A percentile compares a stretch with the other conserved stretches of the same genome.
Evolutionary conservation across 2,113 vertebrate genomes (phyloP).

Genomic region (Sphaerodactylus townsendi): DNA sequence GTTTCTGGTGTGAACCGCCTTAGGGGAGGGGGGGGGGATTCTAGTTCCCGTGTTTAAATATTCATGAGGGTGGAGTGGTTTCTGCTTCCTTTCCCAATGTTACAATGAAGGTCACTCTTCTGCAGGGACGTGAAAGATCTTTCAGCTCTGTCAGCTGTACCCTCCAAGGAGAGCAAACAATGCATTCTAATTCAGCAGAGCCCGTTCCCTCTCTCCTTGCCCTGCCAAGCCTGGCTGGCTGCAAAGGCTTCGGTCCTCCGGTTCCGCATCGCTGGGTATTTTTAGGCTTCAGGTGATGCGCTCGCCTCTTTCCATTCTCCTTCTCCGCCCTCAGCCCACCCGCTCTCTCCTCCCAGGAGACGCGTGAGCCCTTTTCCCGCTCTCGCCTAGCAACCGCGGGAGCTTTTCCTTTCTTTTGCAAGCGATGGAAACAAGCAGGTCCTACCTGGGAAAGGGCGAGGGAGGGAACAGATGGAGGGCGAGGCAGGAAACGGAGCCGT

Average conservation of each 20-base stretch:
- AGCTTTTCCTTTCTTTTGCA: neutral
- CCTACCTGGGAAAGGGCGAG: accelerated
- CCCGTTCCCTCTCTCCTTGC: too few relatives aligned
- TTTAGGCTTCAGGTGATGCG: constrained; percentile 3
- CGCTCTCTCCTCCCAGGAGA: neutral
- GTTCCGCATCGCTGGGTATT: constrained; percentile 36
- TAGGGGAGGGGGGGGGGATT: neutral
- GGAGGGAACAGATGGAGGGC: neutral
- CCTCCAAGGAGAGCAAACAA: accelerated
- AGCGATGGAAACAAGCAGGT: neutral
- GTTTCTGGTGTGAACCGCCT: neutral
- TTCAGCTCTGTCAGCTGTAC: neutral
- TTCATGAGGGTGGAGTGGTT: neutral
- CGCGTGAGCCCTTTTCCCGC: neutral
- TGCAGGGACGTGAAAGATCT: too few relatives aligned
- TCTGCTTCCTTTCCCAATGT: constrained; percentile 64
- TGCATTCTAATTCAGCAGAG: accelerated
- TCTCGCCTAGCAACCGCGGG: constrained; percentile 41
- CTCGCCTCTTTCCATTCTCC: neutral
- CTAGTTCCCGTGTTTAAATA: neutral
- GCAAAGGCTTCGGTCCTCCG: neutral
- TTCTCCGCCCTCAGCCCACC: neutral
- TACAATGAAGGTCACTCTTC: constrained; percentile 74
- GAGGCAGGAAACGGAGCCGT: neutral
- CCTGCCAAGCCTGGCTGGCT: neutral